Evolutionary conservation across 1,140 invertebrate genomes (phyloP), one percentile per base, ranked within the genome.

Genomic region (Heliothis virescens): DNA sequence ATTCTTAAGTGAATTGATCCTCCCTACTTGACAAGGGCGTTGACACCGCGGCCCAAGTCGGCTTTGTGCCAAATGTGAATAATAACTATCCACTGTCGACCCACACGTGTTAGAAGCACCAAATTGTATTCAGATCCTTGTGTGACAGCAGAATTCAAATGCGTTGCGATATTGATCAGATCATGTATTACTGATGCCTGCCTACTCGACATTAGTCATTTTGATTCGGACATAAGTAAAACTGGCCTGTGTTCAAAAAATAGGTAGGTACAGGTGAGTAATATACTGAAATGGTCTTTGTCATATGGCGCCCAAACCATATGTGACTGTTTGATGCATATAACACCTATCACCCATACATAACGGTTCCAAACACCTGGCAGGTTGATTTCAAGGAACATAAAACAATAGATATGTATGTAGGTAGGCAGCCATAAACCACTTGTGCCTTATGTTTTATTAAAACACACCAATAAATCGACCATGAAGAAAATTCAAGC

Each of bases 41-140:
- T 89, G 89, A 90, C 90, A 88, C 83, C 79, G 67, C 65, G 65
- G 47, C 41, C 72, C 53, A 81, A 78, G 80, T 84, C 77, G 81
- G 74, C 82, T 62, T 72, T 85, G 86, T 89, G 87, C 88, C 89
- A 90, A 90, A 92, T 88, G 87, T 86, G 88, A 90, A 87, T 89
- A 92, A 91, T 91, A 90, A 91, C 90, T 88, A 92, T 87, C 85
- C 89, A 85, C 60, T 80, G 84, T 78, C 87, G 80, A 80, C 79
- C 82, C 83, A 86, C 83, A 82, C 83, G 81, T 82, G 82, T 82
- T 80, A 83, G 78, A 79, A 79, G 63, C 81, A 84, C 83, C 83
- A 83, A 85, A 83, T 84, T 87, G 84, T 84, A 85, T 86, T 86
- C 81, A 87, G 87, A 88, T 89, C 87, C 86, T 90, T 86, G 88